Conservation (phyloP, 2,888 invertebrate species). For the Cheilosia vulpina region DNA sequence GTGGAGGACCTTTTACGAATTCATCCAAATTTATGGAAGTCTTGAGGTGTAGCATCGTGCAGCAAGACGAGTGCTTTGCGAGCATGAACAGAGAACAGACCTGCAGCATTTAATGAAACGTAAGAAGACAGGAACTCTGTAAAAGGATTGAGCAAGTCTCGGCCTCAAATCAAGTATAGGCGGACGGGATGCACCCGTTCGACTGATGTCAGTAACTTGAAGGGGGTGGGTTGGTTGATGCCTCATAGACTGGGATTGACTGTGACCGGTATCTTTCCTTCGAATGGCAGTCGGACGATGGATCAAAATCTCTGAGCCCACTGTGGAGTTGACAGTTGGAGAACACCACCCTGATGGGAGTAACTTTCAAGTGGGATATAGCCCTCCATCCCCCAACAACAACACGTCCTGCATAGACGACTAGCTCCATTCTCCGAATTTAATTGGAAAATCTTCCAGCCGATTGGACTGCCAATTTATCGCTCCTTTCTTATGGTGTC, state of each 20-base stretch:
- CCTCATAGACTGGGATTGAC: too few relatives aligned
- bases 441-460: conserved; percentile 68
- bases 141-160: too few relatives aligned
- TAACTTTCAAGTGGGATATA: too few relatives aligned
- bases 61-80: neutral
- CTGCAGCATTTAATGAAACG: neutral
- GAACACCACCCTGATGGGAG: too few relatives aligned
- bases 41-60: neutral
- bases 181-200: too few relatives aligned
- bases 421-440: conserved; percentile 31
- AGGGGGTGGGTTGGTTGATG: too few relatives aligned
- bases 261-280: too few relatives aligned
- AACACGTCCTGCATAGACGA: conserved; percentile 20
- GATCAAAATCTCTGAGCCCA: too few relatives aligned
- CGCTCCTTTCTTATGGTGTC: conserved; percentile 10
- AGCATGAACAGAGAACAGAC: neutral
- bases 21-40: conserved; percentile 6
- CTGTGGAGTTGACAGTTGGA: too few relatives aligned
- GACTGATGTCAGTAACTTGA: too few relatives aligned
- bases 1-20: conserved; percentile 42
- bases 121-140: neutral
- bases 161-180: too few relatives aligned
- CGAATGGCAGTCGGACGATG: too few relatives aligned
- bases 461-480: conserved; percentile 50
- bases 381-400: neutral